Evolutionary conservation across 2,797 vertebrate genomes (phyloP).

Genomic region (Pseudomugil tenellus): DNA sequence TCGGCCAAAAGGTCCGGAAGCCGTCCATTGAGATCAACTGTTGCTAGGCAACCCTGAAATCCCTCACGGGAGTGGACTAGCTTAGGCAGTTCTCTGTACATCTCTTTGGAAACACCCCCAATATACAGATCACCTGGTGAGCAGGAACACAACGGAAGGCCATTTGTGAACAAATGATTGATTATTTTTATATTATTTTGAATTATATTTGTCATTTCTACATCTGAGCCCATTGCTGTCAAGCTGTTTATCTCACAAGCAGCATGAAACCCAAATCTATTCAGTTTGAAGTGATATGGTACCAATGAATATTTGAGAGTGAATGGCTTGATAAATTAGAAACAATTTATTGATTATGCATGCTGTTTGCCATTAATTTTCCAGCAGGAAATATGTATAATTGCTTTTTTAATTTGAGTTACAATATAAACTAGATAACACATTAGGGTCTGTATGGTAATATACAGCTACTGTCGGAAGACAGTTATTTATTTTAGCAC

Average conservation of each 20-base stretch:
- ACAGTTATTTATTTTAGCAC: constrained; percentile 21
- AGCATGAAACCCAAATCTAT: not conserved
- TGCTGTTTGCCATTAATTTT: constrained; percentile 17
- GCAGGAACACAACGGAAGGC: constrained; percentile 17
- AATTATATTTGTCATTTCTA: not conserved
- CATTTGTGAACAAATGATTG: constrained; percentile 21
- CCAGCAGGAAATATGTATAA: constrained; percentile 6
- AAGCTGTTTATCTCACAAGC: not conserved
- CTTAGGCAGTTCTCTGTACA: constrained; percentile 95
- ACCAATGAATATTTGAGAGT: not conserved
- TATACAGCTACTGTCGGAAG: constrained; percentile 8
- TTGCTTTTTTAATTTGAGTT: constrained; percentile 26
- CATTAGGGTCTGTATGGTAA: constrained; percentile 22
- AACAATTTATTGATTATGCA: constrained; percentile 22
- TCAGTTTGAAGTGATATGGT: constrained; percentile 2
- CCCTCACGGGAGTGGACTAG: constrained; percentile 96
- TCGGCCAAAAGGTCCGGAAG: constrained; percentile 85
- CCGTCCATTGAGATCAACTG: constrained; percentile 94
- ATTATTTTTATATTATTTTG: constrained; percentile 3
- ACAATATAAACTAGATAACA: constrained; percentile 12
- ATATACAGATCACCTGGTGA: constrained; percentile 93
- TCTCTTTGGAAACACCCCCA: constrained; percentile 96
- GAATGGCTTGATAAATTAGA: constrained; percentile 16
- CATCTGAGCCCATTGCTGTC: not conserved
- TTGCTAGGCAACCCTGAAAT: constrained; percentile 97